Percentiles rank a stretch among this genome's conserved stretches.
These are phyloP conservation scores for Congeria kusceri DNA, from an alignment of 2,888 invertebrate genomes.

Conservation along the genomic window DNA sequence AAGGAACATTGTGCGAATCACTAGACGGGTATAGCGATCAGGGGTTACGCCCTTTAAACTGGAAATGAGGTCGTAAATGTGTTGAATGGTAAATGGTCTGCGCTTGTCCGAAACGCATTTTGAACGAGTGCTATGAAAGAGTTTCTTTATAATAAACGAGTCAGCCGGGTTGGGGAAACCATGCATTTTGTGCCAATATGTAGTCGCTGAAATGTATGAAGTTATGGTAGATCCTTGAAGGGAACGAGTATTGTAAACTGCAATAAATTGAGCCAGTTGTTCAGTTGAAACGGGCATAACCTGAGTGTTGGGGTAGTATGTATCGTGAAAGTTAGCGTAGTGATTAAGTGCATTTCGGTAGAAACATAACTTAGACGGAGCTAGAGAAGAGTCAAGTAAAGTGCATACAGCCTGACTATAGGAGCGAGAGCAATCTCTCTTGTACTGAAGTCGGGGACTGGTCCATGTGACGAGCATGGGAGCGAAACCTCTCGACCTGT, in stretches of 20 bases:
- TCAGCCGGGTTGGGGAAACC: not conserved
- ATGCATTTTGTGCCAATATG: constrained; percentile 1
- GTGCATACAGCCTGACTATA: not conserved
- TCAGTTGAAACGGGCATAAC: constrained; percentile 7
- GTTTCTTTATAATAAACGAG: constrained; percentile 10
- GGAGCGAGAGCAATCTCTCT: not conserved
- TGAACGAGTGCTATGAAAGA: not conserved
- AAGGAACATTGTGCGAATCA: constrained; percentile 2
- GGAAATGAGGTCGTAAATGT: not conserved
- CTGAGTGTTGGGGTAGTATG: not conserved
- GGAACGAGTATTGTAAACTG: not conserved
- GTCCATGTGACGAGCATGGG: constrained; percentile 27
- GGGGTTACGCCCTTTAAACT: not conserved
- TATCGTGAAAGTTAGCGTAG: not conserved
- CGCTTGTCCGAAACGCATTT: constrained; percentile 1
- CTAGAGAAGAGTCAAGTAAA: not conserved
- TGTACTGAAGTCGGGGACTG: constrained; percentile 15
- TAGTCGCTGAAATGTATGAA: not conserved
- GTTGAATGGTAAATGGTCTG: not conserved
- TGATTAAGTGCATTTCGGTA: constrained; percentile 16
- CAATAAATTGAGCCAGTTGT: constrained; percentile 15
- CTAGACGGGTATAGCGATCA: not conserved
- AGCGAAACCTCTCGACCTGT: constrained; percentile 31
- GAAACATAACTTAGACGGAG: not conserved
- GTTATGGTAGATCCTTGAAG: not conserved